Conservation (phyloP, 35 echinoderm and acorn worm species). For the Antedon bifida region DNA sequence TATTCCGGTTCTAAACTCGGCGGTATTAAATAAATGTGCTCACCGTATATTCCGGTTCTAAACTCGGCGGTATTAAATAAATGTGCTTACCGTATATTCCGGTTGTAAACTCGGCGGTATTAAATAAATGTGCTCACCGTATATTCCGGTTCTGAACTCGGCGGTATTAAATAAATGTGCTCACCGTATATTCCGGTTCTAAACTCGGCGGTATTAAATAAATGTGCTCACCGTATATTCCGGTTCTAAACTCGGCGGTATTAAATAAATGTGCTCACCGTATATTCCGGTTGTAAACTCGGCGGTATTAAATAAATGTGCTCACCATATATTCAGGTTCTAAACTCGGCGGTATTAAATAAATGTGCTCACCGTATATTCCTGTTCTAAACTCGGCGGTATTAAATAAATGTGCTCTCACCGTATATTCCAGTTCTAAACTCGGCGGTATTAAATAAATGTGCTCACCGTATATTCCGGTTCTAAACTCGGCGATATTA, state of each 20-base stretch:
- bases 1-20: constrained; percentile 46
- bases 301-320: not conserved
- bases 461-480: constrained; percentile 45
- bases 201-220: constrained; percentile 12
- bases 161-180: not conserved
- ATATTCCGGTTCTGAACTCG: constrained; percentile 44
- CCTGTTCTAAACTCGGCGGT: constrained; percentile 49
- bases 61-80: constrained; percentile 11
- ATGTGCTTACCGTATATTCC: constrained; percentile 42
- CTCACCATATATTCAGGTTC: constrained; percentile 49
- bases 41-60: constrained; percentile 54
- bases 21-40: not conserved
- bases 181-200: constrained; percentile 53
- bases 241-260: constrained; percentile 39
- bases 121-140: constrained; percentile 14
- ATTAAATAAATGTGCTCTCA: not conserved
- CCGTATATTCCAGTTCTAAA: constrained; percentile 59
- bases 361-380: constrained; percentile 32
- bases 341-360: constrained; percentile 15
- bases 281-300: constrained; percentile 52
- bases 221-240: constrained; percentile 37
- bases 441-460: too few species aligned
- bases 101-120: constrained; percentile 29
- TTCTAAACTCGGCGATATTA: constrained; percentile 5
- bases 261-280: constrained; percentile 10